Base-by-base conservation (phyloP, 2,888 invertebrate genomes). In the Hypomecis punctinalis region DNA sequence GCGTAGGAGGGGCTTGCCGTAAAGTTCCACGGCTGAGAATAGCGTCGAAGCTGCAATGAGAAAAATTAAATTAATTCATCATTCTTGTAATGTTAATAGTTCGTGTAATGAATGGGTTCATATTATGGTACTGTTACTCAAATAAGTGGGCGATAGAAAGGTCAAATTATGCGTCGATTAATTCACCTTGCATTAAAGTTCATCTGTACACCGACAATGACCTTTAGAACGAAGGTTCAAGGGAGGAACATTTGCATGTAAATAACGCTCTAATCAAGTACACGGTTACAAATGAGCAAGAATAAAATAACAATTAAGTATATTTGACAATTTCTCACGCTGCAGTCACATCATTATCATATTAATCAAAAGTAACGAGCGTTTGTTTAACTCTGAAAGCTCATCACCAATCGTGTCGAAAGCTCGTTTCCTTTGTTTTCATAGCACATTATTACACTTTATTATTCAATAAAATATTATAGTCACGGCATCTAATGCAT, bases 11-110 rank as follows among this genome's bases (percentile, higher is more conserved):
- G 95, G 95, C 74, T 94, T 94, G 23, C 94, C 95, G 79, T 95
- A 95, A 62, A 95, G 85, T 80, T 95, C 95, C 73, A 94, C 93
- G 54, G 94, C 95, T 68, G 95, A 95, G 81, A 93, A 93, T 66
- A 95, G 82, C 67, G 94, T 93, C 68, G 93, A 85, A 74, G 93
- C 93, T 93, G 93, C 68, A 92, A 93, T 9, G 43, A 64, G 51
- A 55, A 55, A 58, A 54, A 54, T 11, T 23, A 23, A 39, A 60
- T 47, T 42, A 51, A 64, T 60, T 54, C 45, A 56, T 55, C 48
- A 59, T 60, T 45, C 58, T 49, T 55, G 45, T 49, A 9, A 49
- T 51, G 53, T 36, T 51, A 9, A 54, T 55, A 57, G 62, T 42
- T 42, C 37, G n/a, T 10, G 10, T 56, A 40, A 58, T 55, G 59